These are phyloP conservation scores for Nyctalus aviator DNA, from an alignment of 2,797 vertebrate species.

Conservation along the genomic window DNA sequence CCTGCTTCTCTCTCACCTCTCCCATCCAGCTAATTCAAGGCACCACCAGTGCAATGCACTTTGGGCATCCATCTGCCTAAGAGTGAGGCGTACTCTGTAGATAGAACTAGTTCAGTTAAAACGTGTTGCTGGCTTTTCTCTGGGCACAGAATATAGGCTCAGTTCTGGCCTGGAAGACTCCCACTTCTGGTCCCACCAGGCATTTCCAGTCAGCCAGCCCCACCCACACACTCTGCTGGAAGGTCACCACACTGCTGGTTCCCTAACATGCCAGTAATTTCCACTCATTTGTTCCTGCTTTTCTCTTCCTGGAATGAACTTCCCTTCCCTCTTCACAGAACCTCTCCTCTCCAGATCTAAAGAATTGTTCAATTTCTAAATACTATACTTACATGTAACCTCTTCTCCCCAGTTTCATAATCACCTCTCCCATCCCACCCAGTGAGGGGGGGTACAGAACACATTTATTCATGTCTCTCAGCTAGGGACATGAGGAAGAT, in stretches of 20 bases:
- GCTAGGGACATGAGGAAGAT: background rate
- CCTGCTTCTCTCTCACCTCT: background rate
- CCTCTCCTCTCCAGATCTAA: background rate
- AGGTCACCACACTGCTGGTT: constrained; percentile 58
- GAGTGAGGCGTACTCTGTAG: background rate
- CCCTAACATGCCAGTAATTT: constrained; percentile 58
- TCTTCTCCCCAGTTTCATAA: background rate
- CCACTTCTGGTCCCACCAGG: constrained; percentile 29
- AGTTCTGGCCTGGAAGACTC: background rate
- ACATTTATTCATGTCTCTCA: background rate
- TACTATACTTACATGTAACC: background rate
- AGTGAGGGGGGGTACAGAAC: background rate
- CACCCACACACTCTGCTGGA: constrained; percentile 50
- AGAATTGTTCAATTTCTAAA: background rate
- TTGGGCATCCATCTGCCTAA: background rate
- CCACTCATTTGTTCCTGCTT: constrained; percentile 54
- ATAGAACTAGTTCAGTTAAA: background rate
- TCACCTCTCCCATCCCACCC: background rate
- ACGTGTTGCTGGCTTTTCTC: background rate
- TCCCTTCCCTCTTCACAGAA: constrained; percentile 22
- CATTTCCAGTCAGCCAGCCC: constrained; percentile 59
- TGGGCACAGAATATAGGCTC: background rate
- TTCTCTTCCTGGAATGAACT: constrained; percentile 66
- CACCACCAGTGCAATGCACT: background rate
- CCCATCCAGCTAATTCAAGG: constrained; percentile 19